Base-by-base conservation (phyloP, 2,797 vertebrate species). In the Pitangus sulphuratus region DNA sequence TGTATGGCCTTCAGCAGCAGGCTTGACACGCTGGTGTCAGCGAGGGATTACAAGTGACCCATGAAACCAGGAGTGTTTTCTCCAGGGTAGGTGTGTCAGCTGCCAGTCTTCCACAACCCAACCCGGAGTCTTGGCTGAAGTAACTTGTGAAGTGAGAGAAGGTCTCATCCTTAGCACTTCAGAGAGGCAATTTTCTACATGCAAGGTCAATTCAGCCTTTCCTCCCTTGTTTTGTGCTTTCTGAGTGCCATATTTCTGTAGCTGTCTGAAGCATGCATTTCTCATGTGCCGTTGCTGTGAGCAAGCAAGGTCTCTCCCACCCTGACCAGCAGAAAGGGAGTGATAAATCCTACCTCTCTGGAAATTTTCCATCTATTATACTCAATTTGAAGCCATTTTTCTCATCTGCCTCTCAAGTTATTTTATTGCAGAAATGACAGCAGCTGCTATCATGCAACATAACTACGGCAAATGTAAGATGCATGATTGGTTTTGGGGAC, bases 361-460 rank as follows among this genome's bases (percentile, higher is more conserved):
- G 35, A 40, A 83, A 33, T 64, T 68, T 44, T 76, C 45, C 30
- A 48, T 87, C 45, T 24, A 15, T 83, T 30, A 6, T 33, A 47
- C 42, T 78, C 19, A 22, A 33, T 77, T 89, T 92, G 57, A 85
- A 85, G 24, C 48, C 13, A 11, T 83, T 87, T 94, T 86, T 31
- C 28, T 75, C 42, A 57, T 81, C 68, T 74, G 26, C 25, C 33
- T 77, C 76, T 78, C 47, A 13, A 78, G 37, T 25, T 47, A n/a
- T 53, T 85, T 87, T 85, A 53, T 50, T 54, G 51, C 42, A 84
- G 69, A 84, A 81, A 57, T 33, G 13, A 50, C 39, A 90, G 65
- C 33, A 81, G 42, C 40, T 68, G 71, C 8, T 48, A 57, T 53
- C 1, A 1, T 42, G 50, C 57, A 44, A 37, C 15, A 3, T 64